Base-by-base conservation (phyloP, 2,888 invertebrate genomes). In the Ophioninae sp. region DNA sequence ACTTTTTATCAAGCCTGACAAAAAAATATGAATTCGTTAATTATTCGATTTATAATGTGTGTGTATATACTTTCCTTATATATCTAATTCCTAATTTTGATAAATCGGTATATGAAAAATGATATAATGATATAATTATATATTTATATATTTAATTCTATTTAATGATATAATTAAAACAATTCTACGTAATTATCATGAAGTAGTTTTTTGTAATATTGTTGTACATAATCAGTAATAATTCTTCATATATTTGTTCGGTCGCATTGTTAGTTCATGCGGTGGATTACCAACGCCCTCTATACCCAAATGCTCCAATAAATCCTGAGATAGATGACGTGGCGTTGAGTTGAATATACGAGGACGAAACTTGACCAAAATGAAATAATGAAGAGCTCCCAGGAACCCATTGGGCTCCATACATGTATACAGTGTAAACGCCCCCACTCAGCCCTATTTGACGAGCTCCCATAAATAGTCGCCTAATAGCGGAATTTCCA, bases 401-500 rank as follows among this genome's bases (percentile, higher is more conserved):
- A 8, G n/a, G n/a, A 37, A 23, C 23, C 39, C n/a, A 59, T 37
- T 23, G 30, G 51, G 23, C 68, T 75, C 51, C 30, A 44, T 56
- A 22, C 72, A 51, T 20, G 58, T 61, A 59, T 59, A 20, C 71
- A 64, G 64, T 37, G 51, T 51, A 51, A 51, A 51, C 51, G 51
- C 17, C 51, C 1, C 51, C 59, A 39, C 23, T 9, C n/a, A 51
- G 65, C 65, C 58, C 78, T 86, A 86, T 86, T 85, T 87, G 88
- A 89, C 88, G 86, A 87, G 86, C 79, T 81, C 87, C 88, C 89
- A 91, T 90, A 90, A 91, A 90, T 90, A 91, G 88, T 86, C 85
- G 84, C 81, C 75, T 86, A 87, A 88, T 88, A 86, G 84, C 85
- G 91, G 91, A 91, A 91, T 91, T 91, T 90, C 90, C 89, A 90